Percentiles rank a stretch among this genome's conserved stretches.
phyloP scores from a whole-genome alignment of 2,797 vertebrate genomes.

The Intellagama lesueurii region DNA sequence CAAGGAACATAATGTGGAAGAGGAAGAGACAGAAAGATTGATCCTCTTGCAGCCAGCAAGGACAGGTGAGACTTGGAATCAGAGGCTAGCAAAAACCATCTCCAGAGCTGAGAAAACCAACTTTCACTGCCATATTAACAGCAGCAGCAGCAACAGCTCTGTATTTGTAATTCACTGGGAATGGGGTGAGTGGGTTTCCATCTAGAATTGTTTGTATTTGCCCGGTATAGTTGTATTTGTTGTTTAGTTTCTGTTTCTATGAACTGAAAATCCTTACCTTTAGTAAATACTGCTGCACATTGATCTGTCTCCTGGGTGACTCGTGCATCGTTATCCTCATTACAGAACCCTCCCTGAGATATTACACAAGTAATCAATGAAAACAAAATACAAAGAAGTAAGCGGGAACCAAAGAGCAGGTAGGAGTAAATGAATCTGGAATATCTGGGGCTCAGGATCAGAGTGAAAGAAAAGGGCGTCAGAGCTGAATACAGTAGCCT shows the following conservation, averaged over 20 bases:
- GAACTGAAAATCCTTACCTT: too few species aligned
- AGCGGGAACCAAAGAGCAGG: background rate
- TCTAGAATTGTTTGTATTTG: background rate
- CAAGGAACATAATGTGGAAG: background rate
- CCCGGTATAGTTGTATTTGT: background rate
- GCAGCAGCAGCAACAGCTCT: background rate
- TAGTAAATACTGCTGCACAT: background rate
- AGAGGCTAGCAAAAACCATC: background rate
- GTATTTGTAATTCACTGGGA: background rate
- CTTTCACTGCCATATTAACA: background rate
- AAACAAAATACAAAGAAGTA: background rate
- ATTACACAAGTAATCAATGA: background rate
- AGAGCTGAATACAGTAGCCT: background rate
- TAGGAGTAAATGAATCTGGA: background rate
- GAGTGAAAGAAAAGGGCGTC: background rate
- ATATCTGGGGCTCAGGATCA: background rate
- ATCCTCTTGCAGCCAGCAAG: background rate
- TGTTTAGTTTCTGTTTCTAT: background rate
- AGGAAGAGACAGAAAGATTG: background rate
- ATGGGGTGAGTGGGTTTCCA: background rate
- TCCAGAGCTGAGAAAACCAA: background rate
- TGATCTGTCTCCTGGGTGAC: background rate
- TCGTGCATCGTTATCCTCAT: background rate
- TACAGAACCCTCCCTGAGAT: background rate
- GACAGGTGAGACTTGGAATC: background rate